These are phyloP conservation scores for Coendou prehensilis DNA, from an alignment of 2,797 vertebrate genomes.

Conservation along the genomic window DNA sequence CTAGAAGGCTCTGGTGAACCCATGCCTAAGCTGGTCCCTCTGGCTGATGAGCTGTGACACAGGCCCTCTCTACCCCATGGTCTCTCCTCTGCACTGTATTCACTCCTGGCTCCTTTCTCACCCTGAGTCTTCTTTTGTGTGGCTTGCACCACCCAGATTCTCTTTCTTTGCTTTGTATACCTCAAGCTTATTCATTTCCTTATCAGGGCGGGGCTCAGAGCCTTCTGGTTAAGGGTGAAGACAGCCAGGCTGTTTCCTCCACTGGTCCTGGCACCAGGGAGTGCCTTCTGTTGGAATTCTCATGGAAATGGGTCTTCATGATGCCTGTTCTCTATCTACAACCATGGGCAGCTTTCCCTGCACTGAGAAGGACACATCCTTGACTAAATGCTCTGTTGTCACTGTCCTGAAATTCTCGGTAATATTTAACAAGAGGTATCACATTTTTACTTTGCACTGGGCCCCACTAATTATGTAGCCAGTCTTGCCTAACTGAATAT, in stretches of 20 bases:
- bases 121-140: background rate
- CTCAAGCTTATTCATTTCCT: background rate
- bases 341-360: background rate
- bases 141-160: background rate
- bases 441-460: background rate
- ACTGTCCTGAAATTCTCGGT: background rate
- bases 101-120: background rate
- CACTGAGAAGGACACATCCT: background rate
- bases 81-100: background rate
- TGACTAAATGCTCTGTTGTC: background rate
- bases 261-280: background rate
- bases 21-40: background rate
- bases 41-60: background rate
- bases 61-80: accelerated
- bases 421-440: background rate
- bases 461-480: background rate
- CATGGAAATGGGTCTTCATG: background rate
- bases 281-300: background rate
- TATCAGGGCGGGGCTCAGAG: background rate
- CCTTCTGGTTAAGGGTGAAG: background rate
- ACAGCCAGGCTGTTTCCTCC: background rate
- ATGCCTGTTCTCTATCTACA: background rate
- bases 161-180: background rate
- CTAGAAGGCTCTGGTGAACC: background rate
- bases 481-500: background rate